Conservation (phyloP, 1,140 invertebrate genomes). For the Atopsyche davidsoni region DNA sequence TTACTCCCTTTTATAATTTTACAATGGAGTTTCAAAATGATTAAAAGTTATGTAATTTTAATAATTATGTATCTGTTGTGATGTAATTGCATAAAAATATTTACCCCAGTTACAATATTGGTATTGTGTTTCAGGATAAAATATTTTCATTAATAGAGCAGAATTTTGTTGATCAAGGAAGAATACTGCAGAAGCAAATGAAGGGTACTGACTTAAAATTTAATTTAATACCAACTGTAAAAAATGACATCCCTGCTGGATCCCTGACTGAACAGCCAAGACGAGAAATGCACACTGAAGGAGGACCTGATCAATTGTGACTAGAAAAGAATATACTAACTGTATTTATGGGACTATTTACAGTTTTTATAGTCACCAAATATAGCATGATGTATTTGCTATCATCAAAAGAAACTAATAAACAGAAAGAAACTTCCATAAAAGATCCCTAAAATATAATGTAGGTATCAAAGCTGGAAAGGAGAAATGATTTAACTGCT, state of each 20-base stretch:
- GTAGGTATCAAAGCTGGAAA: too few species aligned
- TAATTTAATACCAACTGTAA: conserved; percentile 47
- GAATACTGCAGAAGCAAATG: conserved; percentile 51
- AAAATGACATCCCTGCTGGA: conserved; percentile 26
- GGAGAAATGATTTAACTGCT: too few species aligned
- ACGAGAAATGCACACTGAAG: conserved; percentile 1
- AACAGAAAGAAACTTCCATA: neutral
- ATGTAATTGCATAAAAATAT: too few species aligned
- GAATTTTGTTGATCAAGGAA: conserved; percentile 41
- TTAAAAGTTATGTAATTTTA: too few species aligned
- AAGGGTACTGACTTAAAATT: conserved; percentile 53
- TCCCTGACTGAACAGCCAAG: conserved; percentile 15
- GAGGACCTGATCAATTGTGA: conserved; percentile 10
- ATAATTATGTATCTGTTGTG: too few species aligned
- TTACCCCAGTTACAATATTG: too few species aligned
- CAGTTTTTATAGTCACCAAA: conserved; percentile 10
- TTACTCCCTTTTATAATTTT: too few species aligned
- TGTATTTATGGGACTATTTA: conserved; percentile 7
- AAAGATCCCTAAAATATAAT: neutral
- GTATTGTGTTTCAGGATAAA: conserved; percentile 47
- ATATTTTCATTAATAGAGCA: conserved; percentile 49
- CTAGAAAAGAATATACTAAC: conserved; percentile 18
- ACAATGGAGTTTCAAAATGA: too few species aligned
- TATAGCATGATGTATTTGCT: conserved; percentile 8
- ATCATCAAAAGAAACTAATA: neutral